A percentile compares a stretch with the other conserved stretches of the same genome.
Conservation (phyloP, 2,113 vertebrate genomes). For the Hyla sarda region DNA sequence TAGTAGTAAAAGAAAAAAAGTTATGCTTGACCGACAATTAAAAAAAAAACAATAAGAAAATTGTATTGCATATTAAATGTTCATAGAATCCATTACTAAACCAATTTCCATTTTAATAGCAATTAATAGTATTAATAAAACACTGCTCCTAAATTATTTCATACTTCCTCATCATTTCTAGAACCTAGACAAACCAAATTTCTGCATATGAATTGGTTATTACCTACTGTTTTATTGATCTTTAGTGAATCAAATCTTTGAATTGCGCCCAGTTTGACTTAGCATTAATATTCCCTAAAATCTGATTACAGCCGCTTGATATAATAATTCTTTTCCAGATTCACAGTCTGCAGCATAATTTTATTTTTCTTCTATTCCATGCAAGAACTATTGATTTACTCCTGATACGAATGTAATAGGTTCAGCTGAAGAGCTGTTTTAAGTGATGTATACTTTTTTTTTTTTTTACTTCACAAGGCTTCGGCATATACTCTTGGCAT, state of each 20-base stretch:
- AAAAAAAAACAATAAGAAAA: not conserved
- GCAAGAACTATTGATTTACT: slow-evolving; percentile 57
- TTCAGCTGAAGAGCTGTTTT: slow-evolving; percentile 48
- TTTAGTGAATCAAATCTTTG: slow-evolving; percentile 23
- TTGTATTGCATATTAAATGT: not conserved
- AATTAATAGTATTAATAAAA: not conserved
- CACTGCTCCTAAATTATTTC: slow-evolving; percentile 25
- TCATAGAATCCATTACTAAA: not conserved
- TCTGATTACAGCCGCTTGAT: slow-evolving; percentile 49
- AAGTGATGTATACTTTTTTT: slow-evolving; percentile 31
- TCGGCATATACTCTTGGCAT: slow-evolving; percentile 47
- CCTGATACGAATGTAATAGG: slow-evolving; percentile 54
- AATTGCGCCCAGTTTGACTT: slow-evolving; percentile 42
- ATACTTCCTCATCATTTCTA: not conserved
- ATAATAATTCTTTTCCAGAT: slow-evolving; percentile 52
- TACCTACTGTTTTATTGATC: slow-evolving; percentile 39
- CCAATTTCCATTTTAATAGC: slow-evolving; percentile 6
- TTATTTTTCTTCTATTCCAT: slow-evolving; percentile 46
- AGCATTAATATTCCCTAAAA: slow-evolving; percentile 49
- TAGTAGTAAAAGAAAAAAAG: too few relatives aligned
- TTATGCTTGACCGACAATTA: not conserved
- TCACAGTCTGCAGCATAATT: slow-evolving; percentile 43
- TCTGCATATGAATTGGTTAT: slow-evolving; percentile 33
- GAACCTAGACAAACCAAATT: slow-evolving; percentile 15
- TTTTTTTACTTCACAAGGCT: slow-evolving; percentile 31